phyloP scores from a whole-genome alignment of 2,113 vertebrate genomes.

The Oncorhynchus masou region DNA sequence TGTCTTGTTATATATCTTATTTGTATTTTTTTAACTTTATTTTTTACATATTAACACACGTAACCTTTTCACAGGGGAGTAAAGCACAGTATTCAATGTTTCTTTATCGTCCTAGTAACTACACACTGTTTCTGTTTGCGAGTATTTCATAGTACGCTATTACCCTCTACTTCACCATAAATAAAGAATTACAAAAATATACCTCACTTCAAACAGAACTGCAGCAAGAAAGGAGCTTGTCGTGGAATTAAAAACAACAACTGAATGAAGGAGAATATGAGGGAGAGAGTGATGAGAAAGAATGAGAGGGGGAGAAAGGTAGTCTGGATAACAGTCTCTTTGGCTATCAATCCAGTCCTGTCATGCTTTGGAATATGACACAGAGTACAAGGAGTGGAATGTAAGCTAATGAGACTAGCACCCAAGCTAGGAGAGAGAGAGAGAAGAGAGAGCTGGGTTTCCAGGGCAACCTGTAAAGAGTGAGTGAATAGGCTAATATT shows the following conservation, averaged over 20 bases:
- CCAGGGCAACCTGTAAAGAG: too few species aligned
- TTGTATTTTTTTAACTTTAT: too few species aligned
- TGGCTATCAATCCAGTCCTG: too few species aligned
- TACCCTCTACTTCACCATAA: conserved; percentile 65
- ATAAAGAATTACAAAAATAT: conserved; percentile 72
- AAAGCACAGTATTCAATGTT: conserved; percentile 20
- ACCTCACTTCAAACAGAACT: conserved; percentile 65
- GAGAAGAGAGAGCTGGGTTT: too few species aligned
- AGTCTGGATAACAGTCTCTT: too few species aligned
- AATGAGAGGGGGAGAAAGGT: not conserved
- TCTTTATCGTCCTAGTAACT: conserved; percentile 28
- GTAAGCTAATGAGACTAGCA: too few species aligned
- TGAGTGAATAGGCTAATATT: conserved; percentile 19
- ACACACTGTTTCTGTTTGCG: conserved; percentile 28
- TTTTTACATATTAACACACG: conserved; percentile 64
- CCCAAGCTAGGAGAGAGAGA: not conserved
- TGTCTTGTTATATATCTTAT: too few species aligned
- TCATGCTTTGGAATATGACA: too few species aligned
- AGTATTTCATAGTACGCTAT: conserved; percentile 37
- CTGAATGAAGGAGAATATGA: not conserved
- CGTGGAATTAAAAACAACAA: conserved; percentile 36
- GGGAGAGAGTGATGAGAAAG: not conserved
- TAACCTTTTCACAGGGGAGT: conserved; percentile 28
- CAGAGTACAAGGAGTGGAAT: too few species aligned
- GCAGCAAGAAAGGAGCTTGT: conserved; percentile 49